Evolutionary conservation across 2,888 invertebrate species (phyloP).

Genomic region (Temnothorax rugatulus): DNA sequence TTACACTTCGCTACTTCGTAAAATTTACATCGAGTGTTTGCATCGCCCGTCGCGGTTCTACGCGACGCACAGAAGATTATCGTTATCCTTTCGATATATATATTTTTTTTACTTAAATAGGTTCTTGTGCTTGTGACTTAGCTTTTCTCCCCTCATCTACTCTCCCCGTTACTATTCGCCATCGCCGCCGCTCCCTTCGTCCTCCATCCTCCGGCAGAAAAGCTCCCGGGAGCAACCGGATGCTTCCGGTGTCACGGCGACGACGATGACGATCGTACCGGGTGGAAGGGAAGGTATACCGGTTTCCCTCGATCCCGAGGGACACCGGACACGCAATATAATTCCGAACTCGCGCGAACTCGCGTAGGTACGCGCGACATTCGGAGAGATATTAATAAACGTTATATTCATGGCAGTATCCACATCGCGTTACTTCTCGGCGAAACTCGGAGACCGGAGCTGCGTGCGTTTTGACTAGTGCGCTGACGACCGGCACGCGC

Average conservation of each 20-base stretch:
- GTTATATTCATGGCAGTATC: constrained; percentile 74
- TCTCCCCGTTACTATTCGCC: constrained; percentile 1
- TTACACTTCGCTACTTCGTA: constrained; percentile 73
- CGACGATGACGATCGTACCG: constrained; percentile 27
- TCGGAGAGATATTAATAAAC: constrained; percentile 71
- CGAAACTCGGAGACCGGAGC: constrained; percentile 64
- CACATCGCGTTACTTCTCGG: constrained; percentile 63
- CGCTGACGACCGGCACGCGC: background rate
- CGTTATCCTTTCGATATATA: constrained; percentile 38
- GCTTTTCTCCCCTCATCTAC: constrained; percentile 48
- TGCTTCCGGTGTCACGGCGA: constrained; percentile 7
- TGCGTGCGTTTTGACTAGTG: constrained; percentile 41
- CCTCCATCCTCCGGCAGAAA: background rate
- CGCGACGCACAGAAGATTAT: constrained; percentile 52
- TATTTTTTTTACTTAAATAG: constrained; percentile 58
- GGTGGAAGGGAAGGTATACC: constrained; percentile 3
- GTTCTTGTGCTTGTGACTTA: constrained; percentile 70
- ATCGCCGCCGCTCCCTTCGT: background rate
- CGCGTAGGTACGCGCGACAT: constrained; percentile 50
- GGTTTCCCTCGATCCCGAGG: constrained; percentile 42
- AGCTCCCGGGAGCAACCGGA: background rate
- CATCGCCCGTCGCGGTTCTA: constrained; percentile 37
- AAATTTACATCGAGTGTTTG: constrained; percentile 71
- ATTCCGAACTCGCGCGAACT: constrained; percentile 24
- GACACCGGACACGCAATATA: constrained; percentile 38